Conservation (phyloP, 2,797 vertebrate genomes). For the Enteromius thamalakanensis region DNA sequence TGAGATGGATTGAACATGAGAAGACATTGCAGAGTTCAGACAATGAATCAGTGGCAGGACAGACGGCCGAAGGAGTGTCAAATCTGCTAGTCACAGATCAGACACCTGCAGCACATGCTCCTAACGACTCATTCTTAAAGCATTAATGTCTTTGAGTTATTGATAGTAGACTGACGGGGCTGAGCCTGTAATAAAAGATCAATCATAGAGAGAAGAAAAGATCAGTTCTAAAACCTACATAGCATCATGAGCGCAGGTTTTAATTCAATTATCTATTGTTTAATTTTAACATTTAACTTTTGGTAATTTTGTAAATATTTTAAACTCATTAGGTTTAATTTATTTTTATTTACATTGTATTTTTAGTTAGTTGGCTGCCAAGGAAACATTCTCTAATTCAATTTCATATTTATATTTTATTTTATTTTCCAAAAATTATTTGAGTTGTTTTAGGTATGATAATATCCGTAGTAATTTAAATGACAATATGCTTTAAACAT, state of each 20-base stretch:
- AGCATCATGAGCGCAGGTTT: background rate
- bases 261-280: background rate
- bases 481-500: too few relatives aligned
- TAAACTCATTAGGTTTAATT: background rate
- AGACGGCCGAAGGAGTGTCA: background rate
- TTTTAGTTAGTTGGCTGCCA: background rate
- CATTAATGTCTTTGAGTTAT: constrained; percentile 6
- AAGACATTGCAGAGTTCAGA: background rate
- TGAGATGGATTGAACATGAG: constrained; percentile 36
- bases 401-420: background rate
- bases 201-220: background rate
- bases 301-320: background rate
- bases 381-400: background rate
- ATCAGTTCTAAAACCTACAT: background rate
- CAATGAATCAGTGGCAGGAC: constrained; percentile 9
- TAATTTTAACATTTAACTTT: background rate
- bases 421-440: too few relatives aligned
- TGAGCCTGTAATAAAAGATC: background rate
- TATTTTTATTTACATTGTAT: background rate
- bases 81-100: constrained; percentile 22
- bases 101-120: background rate
- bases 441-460: background rate
- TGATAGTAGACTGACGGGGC: background rate
- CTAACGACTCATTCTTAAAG: constrained; percentile 12
- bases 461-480: background rate